Evolutionary conservation across 2,888 invertebrate species (phyloP), one percentile per base, ranked within the genome.

Genomic region (Spodoptera littoralis): DNA sequence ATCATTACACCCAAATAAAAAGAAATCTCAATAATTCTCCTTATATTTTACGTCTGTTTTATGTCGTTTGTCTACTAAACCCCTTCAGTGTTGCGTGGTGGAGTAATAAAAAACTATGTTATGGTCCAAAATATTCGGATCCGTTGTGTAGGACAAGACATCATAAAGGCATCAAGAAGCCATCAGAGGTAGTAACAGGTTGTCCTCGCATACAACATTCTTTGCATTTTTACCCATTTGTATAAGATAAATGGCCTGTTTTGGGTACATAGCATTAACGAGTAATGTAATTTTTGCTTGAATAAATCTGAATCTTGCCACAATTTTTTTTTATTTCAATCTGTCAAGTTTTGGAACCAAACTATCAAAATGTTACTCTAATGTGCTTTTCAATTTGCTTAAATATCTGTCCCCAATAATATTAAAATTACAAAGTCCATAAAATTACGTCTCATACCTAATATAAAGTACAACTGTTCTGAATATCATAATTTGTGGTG

Each of bases 161-260:
- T 92, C 92, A 93, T 92, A 92, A 92, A 92, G 82, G 84, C 93
- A 93, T 93, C 92, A 93, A 92, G 92, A 93, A 92, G 77, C 90
- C 92, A 93, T 93, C 92, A 93, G 89, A 85, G 83, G 76, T 82
- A 84, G 90, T 89, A 90, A 87, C 91, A 91, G 86, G 87, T 87
- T 91, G 91, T 86, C 85, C 73, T 64, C 78, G 73, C 82, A 80
- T 78, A 84, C 81, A 80, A 83, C 73, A 80, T 80, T 81, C 82
- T 85, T 88, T 83, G 80, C 86, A 84, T 84, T 85, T 85, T 77
- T 76, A 82, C 76, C 76, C 79, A 76, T 85, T 86, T 84, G 68
- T 75, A 71, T 65, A 72, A 78, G 73, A 84, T 80, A 71, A 82
- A 79, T 81, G 76, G 73, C 69, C 57, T 76, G 65, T 70, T 76